A percentile compares a stretch with the other conserved stretches of the same genome.
Evolutionary conservation across 2,888 invertebrate species (phyloP).

Genomic region (Brenthis ino): DNA sequence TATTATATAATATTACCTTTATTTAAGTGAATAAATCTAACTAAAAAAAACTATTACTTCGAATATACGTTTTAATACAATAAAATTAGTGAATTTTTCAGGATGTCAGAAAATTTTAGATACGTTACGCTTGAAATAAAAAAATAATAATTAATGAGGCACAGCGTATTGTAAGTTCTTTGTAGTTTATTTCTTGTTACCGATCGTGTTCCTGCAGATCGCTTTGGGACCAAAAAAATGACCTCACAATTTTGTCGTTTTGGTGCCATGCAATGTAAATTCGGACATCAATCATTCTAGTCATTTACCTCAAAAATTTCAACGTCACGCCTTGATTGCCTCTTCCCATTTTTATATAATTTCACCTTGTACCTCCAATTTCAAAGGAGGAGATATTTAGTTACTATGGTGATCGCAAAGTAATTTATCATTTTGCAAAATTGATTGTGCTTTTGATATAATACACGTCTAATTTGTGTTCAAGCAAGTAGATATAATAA

Average conservation of each 20-base stretch:
- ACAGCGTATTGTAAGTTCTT: conserved; percentile 21
- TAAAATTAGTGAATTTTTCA: background rate
- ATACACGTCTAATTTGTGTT: conserved; percentile 48
- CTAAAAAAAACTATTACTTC: too few species aligned
- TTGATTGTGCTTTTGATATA: conserved; percentile 41
- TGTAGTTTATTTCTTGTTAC: conserved; percentile 37
- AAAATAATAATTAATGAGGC: conserved; percentile 29
- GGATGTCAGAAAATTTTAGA: background rate
- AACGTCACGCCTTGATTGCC: conserved; percentile 67
- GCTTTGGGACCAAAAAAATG: conserved; percentile 49
- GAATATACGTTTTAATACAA: too few species aligned
- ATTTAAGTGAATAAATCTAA: too few species aligned
- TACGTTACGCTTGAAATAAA: conserved; percentile 20
- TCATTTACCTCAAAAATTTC: conserved; percentile 71
- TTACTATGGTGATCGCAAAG: conserved; percentile 43
- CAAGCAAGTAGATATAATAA: conserved; percentile 18
- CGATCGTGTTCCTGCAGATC: conserved; percentile 37
- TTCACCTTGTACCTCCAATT: conserved; percentile 49
- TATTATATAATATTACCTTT: too few species aligned
- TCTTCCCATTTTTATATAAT: conserved; percentile 67
- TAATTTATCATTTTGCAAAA: conserved; percentile 48
- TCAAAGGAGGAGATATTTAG: conserved; percentile 39
- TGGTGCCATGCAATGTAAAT: conserved; percentile 63
- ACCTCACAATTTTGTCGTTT: conserved; percentile 59
- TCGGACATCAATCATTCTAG: conserved; percentile 75